These are phyloP conservation scores for Trilocha varians DNA, from an alignment of 2,888 invertebrate genomes.

Conservation along the genomic window DNA sequence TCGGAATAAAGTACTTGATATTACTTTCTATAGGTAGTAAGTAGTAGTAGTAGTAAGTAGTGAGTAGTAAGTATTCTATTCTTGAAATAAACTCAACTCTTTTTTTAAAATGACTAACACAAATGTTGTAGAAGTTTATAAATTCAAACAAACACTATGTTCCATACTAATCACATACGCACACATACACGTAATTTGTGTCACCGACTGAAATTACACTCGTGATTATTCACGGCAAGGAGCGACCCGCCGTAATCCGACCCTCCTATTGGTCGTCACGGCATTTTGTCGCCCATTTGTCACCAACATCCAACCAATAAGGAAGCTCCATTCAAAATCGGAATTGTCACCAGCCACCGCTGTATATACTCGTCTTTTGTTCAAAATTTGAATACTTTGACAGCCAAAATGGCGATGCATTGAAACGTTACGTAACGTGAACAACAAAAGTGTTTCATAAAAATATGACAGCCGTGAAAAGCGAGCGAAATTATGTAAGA, in stretches of 20 bases:
- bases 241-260: slow-evolving; percentile 19
- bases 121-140: too few relatives aligned
- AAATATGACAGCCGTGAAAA: slow-evolving; percentile 23
- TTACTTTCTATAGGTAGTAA: too few relatives aligned
- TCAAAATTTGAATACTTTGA: slow-evolving; percentile 13
- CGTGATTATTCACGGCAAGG: slow-evolving; percentile 34
- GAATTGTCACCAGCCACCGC: slow-evolving; percentile 52
- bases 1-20: too few relatives aligned
- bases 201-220: slow-evolving; percentile 21
- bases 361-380: slow-evolving; percentile 37
- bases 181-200: not conserved
- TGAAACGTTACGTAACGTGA: slow-evolving; percentile 5
- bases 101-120: too few relatives aligned
- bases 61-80: too few relatives aligned
- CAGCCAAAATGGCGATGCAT: not conserved
- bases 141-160: too few relatives aligned
- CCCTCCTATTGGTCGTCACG: slow-evolving; percentile 40
- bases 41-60: too few relatives aligned
- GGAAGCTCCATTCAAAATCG: slow-evolving; percentile 33
- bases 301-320: slow-evolving; percentile 63
- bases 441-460: slow-evolving; percentile 6
- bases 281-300: slow-evolving; percentile 67
- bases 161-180: not conserved
- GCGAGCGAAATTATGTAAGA: slow-evolving; percentile 8
- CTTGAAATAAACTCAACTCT: too few relatives aligned